These are phyloP conservation scores for Nebria salina DNA, from an alignment of 2,888 invertebrate species.

Conservation along the genomic window DNA sequence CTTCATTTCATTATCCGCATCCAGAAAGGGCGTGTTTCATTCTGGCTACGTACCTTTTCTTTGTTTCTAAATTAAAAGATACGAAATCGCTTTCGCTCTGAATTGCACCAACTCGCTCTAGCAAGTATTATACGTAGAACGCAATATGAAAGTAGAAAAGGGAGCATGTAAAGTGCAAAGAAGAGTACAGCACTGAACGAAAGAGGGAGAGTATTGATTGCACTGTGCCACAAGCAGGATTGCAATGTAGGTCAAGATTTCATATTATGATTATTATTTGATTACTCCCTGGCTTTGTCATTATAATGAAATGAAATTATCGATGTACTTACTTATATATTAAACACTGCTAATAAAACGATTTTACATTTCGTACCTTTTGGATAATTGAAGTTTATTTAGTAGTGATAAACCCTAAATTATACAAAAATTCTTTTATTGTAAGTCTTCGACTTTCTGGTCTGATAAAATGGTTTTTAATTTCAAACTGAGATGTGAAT, in stretches of 20 bases:
- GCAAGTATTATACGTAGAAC: background rate
- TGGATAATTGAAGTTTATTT: background rate
- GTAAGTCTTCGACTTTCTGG: too few relatives aligned
- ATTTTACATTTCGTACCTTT: background rate
- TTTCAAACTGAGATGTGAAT: too few relatives aligned
- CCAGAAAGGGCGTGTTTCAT: constrained; percentile 49
- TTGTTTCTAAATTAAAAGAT: constrained; percentile 2
- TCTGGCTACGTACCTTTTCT: constrained; percentile 7
- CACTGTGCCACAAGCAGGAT: constrained; percentile 15
- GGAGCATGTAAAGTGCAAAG: constrained; percentile 3
- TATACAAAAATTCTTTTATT: background rate
- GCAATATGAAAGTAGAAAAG: background rate
- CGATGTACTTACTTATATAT: background rate
- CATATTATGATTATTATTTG: constrained; percentile 38
- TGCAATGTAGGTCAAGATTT: constrained; percentile 60
- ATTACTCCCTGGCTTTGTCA: constrained; percentile 26
- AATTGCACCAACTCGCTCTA: background rate
- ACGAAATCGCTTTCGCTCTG: background rate
- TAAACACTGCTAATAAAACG: background rate
- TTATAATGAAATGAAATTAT: background rate
- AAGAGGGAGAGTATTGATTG: constrained; percentile 4
- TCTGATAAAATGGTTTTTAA: too few relatives aligned
- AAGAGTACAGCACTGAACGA: constrained; percentile 4
- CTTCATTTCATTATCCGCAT: constrained; percentile 48
- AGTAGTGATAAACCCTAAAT: background rate